phyloP scores from a whole-genome alignment of 2,797 vertebrate genomes.

The Brachyrhaphis roseni region DNA sequence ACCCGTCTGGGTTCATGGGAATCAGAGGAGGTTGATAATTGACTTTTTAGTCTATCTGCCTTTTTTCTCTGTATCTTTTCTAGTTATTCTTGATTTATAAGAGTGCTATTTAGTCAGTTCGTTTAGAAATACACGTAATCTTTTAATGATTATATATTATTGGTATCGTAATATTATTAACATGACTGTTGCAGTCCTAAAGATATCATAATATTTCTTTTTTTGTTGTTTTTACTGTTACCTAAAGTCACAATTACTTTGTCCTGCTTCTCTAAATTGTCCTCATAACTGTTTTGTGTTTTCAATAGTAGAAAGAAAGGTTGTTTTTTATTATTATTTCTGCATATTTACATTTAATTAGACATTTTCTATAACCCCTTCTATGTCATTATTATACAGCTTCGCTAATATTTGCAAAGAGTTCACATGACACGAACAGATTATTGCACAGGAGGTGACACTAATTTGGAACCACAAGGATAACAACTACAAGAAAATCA shows the following conservation, averaged over 20 bases:
- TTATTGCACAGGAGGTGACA: background rate
- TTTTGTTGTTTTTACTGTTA: background rate
- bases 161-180: background rate
- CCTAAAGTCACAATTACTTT: background rate
- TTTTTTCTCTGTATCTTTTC: background rate
- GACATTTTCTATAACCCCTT: background rate
- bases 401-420: background rate
- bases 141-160: background rate
- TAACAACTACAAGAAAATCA: background rate
- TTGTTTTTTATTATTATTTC: too few species aligned
- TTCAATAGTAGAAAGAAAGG: background rate
- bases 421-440: background rate
- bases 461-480: background rate
- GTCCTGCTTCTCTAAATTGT: background rate
- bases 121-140: too few species aligned
- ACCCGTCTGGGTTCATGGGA: background rate
- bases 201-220: background rate
- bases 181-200: background rate
- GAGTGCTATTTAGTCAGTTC: background rate
- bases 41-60: background rate
- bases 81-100: background rate
- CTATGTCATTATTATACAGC: background rate
- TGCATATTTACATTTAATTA: background rate
- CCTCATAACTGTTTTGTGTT: background rate
- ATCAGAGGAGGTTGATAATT: background rate